Evolutionary conservation across 2,888 invertebrate species (phyloP).

Genomic region (Pandemis corylana): DNA sequence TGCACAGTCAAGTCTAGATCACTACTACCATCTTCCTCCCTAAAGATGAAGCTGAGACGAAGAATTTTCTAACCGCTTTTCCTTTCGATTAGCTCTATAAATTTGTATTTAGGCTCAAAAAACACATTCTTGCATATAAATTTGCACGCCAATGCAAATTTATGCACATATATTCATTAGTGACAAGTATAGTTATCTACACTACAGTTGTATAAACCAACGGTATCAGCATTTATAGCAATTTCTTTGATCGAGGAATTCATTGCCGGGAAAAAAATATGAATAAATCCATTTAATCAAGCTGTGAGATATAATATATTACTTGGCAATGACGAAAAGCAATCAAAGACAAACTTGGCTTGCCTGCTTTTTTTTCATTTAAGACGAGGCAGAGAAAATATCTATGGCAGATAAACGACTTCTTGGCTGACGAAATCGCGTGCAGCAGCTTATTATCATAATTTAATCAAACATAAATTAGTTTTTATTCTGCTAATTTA

Average conservation of each 20-base stretch:
- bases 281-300: not conserved
- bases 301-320: no score
- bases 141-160: constrained; percentile 24
- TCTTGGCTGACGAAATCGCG: no score
- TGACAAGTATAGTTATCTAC: constrained; percentile 7
- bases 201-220: not conserved
- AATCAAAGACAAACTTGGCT: no score
- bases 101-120: constrained; percentile 28
- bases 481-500: no score
- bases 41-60: not conserved
- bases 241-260: not conserved
- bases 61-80: constrained; percentile 5
- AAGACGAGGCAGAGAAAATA: no score
- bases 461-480: no score
- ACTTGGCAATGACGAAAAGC: no score
- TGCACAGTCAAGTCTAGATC: no score
- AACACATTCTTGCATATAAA: constrained; percentile 27
- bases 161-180: constrained; percentile 28
- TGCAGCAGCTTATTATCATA: no score
- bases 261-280: not conserved
- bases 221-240: constrained; percentile 10
- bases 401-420: no score
- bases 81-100: constrained; percentile 1
- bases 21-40: no score
- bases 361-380: no score